A percentile compares a stretch with the other conserved stretches of the same genome.
Evolutionary conservation across 2,113 vertebrate species (phyloP).

Genomic region (Cnemophilus loriae): DNA sequence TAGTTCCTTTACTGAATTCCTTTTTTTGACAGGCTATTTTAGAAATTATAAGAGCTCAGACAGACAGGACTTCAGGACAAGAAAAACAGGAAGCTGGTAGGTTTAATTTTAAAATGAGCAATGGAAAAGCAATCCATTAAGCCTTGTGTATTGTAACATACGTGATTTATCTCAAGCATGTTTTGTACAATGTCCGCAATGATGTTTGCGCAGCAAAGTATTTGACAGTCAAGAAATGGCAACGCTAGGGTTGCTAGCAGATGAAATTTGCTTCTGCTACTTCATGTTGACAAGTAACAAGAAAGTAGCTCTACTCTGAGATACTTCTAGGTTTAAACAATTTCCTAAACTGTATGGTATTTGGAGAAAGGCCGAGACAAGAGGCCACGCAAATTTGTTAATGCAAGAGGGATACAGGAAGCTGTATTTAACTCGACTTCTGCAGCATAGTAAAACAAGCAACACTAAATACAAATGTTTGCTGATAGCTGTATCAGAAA

Average conservation of each 20-base stretch:
- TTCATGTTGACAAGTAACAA: background rate
- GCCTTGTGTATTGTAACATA: conserved; percentile 7
- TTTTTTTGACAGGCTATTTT: conserved; percentile 35
- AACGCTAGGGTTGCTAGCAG: background rate
- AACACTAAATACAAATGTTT: background rate
- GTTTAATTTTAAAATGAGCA: conserved; percentile 53
- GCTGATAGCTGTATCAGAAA: background rate
- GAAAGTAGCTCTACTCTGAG: background rate
- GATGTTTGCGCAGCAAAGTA: background rate
- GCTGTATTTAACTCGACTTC: background rate
- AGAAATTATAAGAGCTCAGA: background rate
- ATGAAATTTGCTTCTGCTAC: background rate
- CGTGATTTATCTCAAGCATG: background rate
- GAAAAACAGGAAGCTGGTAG: conserved; percentile 40
- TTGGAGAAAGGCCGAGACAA: background rate
- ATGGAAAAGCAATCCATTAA: conserved; percentile 56
- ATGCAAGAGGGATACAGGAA: background rate
- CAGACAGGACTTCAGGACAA: background rate
- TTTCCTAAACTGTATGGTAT: background rate
- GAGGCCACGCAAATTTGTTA: background rate
- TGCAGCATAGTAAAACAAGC: background rate
- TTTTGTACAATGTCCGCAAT: background rate
- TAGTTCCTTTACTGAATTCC: conserved; percentile 10
- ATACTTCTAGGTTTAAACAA: background rate
- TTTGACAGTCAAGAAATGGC: background rate